A percentile compares a stretch with the other conserved stretches of the same genome.
Evolutionary conservation across 2,797 vertebrate species (phyloP).

Genomic region (Epinephelus malabaricus): DNA sequence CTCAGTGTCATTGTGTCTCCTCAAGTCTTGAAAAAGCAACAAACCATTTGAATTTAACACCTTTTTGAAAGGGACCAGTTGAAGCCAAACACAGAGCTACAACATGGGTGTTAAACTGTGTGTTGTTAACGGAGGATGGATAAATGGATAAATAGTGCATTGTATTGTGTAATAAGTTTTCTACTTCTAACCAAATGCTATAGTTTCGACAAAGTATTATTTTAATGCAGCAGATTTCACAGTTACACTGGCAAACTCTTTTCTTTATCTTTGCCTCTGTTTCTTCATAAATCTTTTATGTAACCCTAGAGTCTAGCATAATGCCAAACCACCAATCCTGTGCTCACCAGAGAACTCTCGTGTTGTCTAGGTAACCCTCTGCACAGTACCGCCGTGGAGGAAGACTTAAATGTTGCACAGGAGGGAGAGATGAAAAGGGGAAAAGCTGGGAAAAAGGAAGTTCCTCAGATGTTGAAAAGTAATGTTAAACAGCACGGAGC

Average conservation of each 20-base stretch:
- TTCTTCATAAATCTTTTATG: not conserved
- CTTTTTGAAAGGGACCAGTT: not conserved
- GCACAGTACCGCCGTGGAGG: conserved; percentile 79
- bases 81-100: not conserved
- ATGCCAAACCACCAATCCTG: not conserved
- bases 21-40: not conserved
- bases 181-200: not conserved
- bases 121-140: not conserved
- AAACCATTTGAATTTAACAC: not conserved
- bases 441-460: not conserved
- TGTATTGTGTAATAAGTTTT: not conserved
- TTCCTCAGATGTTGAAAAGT: not conserved
- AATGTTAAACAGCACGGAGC: not conserved
- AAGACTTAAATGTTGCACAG: conserved; percentile 45
- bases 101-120: not conserved
- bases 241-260: not conserved
- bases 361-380: conserved; percentile 64
- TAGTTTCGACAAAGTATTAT: not conserved
- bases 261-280: not conserved
- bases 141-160: not conserved
- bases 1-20: not conserved
- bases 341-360: conserved; percentile 1
- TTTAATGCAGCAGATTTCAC: not conserved
- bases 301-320: not conserved
- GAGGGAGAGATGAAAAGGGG: not conserved